phyloP scores from a whole-genome alignment of 2,797 vertebrate species.

The Muscicapa comitata region DNA sequence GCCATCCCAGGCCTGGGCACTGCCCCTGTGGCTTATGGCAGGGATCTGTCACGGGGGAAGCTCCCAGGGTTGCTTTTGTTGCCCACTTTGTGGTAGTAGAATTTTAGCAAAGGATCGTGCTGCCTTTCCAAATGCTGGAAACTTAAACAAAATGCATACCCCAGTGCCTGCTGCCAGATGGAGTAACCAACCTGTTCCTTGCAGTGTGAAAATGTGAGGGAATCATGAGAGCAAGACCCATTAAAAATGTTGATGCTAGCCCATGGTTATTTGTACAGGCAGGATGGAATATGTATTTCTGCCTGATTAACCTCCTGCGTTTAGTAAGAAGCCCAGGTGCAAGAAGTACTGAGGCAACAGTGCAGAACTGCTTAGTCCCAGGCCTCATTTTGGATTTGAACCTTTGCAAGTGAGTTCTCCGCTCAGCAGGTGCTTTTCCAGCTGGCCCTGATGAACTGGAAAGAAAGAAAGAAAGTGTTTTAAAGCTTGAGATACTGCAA shows the following conservation, averaged over 20 bases:
- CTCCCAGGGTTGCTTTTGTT: not conserved
- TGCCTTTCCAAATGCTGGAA: not conserved
- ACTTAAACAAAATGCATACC: not conserved
- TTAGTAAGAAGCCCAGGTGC: not conserved
- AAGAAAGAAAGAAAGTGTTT: not conserved
- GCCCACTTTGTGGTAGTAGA: not conserved
- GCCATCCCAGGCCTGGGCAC: not conserved
- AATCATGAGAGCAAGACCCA: not conserved
- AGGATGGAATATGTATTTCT: not conserved
- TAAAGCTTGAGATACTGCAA: constrained; percentile 4
- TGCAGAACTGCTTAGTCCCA: not conserved
- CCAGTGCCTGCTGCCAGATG: not conserved
- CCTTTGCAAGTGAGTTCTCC: not conserved
- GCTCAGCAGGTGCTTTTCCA: constrained; percentile 23
- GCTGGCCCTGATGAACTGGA: not conserved
- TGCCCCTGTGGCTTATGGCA: not conserved
- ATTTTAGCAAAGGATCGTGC: not conserved
- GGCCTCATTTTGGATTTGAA: not conserved
- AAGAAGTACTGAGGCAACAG: not conserved
- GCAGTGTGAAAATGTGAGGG: not conserved
- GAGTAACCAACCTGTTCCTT: not conserved
- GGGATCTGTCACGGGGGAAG: not conserved
- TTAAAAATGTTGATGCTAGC: not conserved
- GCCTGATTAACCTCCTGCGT: not conserved
- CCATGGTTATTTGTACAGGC: not conserved